A percentile compares a stretch with the other conserved stretches of the same genome.
Conservation (phyloP, 2,888 invertebrate species). For the Hemaris fuciformis region DNA sequence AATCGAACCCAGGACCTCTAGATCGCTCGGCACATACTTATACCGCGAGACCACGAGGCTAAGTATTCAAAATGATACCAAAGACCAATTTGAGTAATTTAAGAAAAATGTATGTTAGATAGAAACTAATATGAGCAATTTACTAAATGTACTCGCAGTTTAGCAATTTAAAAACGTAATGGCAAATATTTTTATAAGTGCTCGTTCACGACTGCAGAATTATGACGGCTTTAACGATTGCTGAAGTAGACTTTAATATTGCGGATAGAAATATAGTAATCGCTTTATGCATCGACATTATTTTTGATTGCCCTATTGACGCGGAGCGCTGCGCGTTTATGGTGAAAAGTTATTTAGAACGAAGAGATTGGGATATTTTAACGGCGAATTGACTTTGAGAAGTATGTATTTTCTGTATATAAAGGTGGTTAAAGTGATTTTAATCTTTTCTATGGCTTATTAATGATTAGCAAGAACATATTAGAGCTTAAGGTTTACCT, state of each 20-base stretch:
- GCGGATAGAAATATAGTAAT: neutral
- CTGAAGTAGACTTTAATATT: conserved; percentile 6
- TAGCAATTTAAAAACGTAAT: neutral
- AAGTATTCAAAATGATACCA: too few species aligned
- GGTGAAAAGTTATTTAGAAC: neutral
- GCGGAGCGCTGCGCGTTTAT: neutral
- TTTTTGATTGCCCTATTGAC: conserved; percentile 5
- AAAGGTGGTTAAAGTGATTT: neutral
- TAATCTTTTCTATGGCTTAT: too few species aligned
- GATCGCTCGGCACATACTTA: too few species aligned
- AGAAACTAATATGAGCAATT: neutral
- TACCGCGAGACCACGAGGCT: too few species aligned
- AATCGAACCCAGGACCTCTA: too few species aligned
- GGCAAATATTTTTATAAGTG: neutral
- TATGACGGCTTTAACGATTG: neutral
- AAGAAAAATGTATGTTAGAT: too few species aligned
- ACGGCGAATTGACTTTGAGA: neutral
- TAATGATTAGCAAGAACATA: too few species aligned
- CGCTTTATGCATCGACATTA: neutral
- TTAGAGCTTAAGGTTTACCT: too few species aligned
- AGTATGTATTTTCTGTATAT: neutral
- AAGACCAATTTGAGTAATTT: too few species aligned
- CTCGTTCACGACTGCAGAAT: neutral
- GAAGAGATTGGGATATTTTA: neutral
- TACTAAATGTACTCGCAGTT: neutral